Percentiles rank a stretch among this genome's conserved stretches.
phyloP scores from a whole-genome alignment of 2,888 invertebrate species.

The Lasioglossum calceatum region DNA sequence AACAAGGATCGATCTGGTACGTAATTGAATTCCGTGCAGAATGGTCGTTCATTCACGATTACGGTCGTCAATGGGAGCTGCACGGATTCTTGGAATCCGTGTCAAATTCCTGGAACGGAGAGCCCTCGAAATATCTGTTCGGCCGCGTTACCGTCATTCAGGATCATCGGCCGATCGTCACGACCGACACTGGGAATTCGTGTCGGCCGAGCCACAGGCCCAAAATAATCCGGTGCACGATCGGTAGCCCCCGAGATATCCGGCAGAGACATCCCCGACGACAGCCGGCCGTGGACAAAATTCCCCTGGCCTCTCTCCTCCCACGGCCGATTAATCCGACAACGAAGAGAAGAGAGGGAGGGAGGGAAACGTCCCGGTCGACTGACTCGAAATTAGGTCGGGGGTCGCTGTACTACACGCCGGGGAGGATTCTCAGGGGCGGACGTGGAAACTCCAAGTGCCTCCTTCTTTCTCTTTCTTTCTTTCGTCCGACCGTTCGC shows the following conservation, averaged over 20 bases:
- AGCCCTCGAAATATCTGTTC: constrained; percentile 39
- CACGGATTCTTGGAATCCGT: constrained; percentile 59
- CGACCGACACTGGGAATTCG: constrained; percentile 39
- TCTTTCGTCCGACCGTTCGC: background rate
- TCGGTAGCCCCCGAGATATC: constrained; percentile 36
- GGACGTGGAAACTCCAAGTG: constrained; percentile 35
- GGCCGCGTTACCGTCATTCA: constrained; percentile 39
- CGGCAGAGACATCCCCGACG: constrained; percentile 29
- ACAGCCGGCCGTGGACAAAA: constrained; percentile 36
- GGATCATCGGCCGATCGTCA: constrained; percentile 33
- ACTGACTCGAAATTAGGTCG: constrained; percentile 70
- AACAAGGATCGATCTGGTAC: constrained; percentile 35
- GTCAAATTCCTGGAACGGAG: constrained; percentile 51
- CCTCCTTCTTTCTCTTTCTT: background rate
- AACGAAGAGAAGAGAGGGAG: background rate
- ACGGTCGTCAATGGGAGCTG: constrained; percentile 47
- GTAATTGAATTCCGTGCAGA: constrained; percentile 44
- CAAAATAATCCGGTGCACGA: constrained; percentile 57
- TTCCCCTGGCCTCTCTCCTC: constrained; percentile 18
- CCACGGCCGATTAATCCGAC: constrained; percentile 37
- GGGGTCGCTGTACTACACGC: constrained; percentile 68
- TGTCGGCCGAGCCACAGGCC: constrained; percentile 11
- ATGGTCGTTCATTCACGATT: constrained; percentile 49
- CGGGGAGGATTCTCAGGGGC: constrained; percentile 50
- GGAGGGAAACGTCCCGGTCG: constrained; percentile 60